Conservation (phyloP, 2,797 vertebrate species). For the Premnoplex brunnescens region DNA sequence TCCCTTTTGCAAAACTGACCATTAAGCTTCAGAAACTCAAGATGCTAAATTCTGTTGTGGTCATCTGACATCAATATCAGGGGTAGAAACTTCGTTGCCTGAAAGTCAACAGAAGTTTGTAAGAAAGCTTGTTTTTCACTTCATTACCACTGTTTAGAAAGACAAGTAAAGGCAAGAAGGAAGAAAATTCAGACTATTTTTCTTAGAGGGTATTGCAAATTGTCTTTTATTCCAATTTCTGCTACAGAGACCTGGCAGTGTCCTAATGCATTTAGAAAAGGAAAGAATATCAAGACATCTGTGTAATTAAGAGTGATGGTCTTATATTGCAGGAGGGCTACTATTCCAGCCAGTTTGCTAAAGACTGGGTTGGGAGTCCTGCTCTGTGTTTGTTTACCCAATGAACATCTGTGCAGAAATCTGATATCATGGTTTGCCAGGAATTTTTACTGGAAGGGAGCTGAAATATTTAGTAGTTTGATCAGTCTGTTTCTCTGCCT, state of each 20-base stretch:
- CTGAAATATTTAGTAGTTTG: slow-evolving; percentile 30
- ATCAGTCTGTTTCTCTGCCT: neutral
- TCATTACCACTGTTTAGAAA: neutral
- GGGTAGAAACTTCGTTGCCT: neutral
- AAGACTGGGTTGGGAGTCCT: neutral
- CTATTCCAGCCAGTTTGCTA: neutral
- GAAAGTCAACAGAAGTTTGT: neutral
- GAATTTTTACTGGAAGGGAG: neutral
- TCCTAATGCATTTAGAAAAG: neutral
- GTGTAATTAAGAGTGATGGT: slow-evolving; percentile 24
- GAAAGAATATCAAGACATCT: neutral
- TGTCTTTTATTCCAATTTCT: neutral
- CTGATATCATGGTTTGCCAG: neutral
- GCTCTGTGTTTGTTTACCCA: neutral
- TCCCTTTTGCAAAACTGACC: neutral
- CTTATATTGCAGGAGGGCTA: neutral
- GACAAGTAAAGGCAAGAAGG: neutral
- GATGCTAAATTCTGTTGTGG: neutral
- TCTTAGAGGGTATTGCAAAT: neutral
- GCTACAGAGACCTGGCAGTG: neutral
- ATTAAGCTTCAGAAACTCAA: neutral
- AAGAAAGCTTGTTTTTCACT: neutral
- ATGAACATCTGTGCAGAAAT: slow-evolving; percentile 22
- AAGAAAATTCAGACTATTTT: neutral
- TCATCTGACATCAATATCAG: neutral